Evolutionary conservation across 1,140 invertebrate genomes (phyloP), one percentile per base, ranked within the genome.

Genomic region (Lanistes nyassanus): DNA sequence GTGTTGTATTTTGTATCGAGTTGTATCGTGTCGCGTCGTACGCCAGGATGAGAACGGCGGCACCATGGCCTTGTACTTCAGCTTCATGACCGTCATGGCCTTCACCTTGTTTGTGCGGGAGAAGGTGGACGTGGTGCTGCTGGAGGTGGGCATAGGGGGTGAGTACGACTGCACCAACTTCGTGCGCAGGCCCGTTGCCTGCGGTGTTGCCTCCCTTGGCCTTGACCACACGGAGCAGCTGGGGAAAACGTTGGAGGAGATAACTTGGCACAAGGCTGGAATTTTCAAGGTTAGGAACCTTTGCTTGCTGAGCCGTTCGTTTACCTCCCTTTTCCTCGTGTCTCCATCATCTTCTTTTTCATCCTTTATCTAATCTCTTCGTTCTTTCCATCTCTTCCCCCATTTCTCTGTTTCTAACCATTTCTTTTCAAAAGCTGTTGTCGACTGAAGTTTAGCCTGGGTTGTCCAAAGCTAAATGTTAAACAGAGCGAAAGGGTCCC

Each of bases 111-210:
- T 99, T 88, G 64, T 97, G 0, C 89, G 93, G 70, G 94, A 97
- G 85, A 92, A 69, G 47, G 91, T 92, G 29, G 96, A 99, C 87
- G 97, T 98, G 11, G 95, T 95, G 2, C 93, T 99, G 55, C 86
- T 99, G 11, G 98, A 99, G 91, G 98, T 99, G 62, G 98, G 98
- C 19, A 98, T 99, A 80, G 98, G 98, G 0, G 98, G 98, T 0
- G 92, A 95, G 86, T 93, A 94, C 81, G 98, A 99, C 87, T 94
- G 93, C 80, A 99, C 98, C 3, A 99, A 99, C 91, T 90, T 99
- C 11, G 86, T 99, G 47, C 79, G 76, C 53, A 80, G 81, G 53
- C 84, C 85, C 3, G 90, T 93, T 47, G 95, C 96, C 11, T 94
- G 95, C 81, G 98, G 96, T 73, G 94, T 99, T 39, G 95, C 96